Conservation (phyloP, 2,888 invertebrate species). For the Rugalucina vietnamica region DNA sequence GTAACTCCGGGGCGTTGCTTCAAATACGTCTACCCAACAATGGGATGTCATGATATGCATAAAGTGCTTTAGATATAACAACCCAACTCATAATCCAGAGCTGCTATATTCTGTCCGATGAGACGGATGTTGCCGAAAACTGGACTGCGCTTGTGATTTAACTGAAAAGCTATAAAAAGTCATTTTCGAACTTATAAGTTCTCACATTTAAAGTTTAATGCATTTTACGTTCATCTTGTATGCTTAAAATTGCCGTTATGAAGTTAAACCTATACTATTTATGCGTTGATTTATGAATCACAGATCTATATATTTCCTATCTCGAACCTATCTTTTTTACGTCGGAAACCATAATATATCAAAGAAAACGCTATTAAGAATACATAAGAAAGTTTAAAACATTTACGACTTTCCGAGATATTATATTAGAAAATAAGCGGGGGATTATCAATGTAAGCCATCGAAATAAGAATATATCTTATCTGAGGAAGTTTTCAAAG, state of each 20-base stretch:
- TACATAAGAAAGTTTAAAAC: constrained; percentile 14
- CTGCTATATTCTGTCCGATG: no score
- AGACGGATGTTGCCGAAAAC: no score
- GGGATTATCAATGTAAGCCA: constrained; percentile 10
- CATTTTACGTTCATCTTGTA: background rate
- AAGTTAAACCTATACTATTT: constrained; percentile 3
- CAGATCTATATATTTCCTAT: constrained; percentile 16
- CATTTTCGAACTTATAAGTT: no score
- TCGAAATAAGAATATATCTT: constrained; percentile 11
- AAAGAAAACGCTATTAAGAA: constrained; percentile 16
- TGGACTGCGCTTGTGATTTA: no score
- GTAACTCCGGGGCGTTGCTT: no score
- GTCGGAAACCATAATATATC: constrained; percentile 17
- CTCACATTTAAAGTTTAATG: no score
- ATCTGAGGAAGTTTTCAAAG: constrained; percentile 10
- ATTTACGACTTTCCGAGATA: constrained; percentile 11
- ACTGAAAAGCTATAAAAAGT: no score
- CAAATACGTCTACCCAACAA: no score
- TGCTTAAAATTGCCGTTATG: background rate
- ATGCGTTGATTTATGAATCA: constrained; percentile 17
- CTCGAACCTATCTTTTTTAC: constrained; percentile 7
- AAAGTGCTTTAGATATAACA: no score
- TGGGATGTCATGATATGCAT: no score
- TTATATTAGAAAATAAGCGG: constrained; percentile 16
- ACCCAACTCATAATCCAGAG: no score